Percentiles rank a stretch among this genome's conserved stretches.
Evolutionary conservation across 2,888 invertebrate species (phyloP).

Genomic region (Dryobota labecula): DNA sequence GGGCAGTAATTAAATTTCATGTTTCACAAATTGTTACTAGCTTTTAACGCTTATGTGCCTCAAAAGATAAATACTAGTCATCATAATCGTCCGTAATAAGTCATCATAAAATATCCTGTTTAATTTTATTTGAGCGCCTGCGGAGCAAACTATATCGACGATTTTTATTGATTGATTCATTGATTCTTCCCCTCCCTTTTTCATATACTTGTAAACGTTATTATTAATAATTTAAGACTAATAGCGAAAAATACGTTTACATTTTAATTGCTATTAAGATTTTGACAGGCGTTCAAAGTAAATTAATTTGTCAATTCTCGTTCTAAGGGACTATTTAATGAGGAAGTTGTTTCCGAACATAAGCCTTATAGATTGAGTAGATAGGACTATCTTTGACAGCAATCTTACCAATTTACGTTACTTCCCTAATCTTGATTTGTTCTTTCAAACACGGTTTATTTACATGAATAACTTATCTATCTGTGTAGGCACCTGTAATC

Average conservation of each 20-base stretch:
- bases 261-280: constrained; percentile 39
- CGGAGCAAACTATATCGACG: too few relatives aligned
- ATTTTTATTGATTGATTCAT: too few relatives aligned
- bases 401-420: constrained; percentile 26
- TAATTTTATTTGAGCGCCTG: constrained; percentile 25
- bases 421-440: background rate
- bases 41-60: constrained; percentile 1
- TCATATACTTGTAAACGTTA: too few relatives aligned
- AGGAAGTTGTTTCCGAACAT: constrained; percentile 18
- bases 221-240: too few relatives aligned
- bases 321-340: background rate
- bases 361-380: constrained; percentile 39
- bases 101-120: constrained; percentile 5
- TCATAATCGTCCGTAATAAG: too few relatives aligned
- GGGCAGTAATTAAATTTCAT: constrained; percentile 25
- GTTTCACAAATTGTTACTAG: constrained; percentile 8
- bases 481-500: background rate
- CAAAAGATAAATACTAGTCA: constrained; percentile 8
- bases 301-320: constrained; percentile 36
- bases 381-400: constrained; percentile 19
- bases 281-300: constrained; percentile 35
- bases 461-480: background rate
- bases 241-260: constrained; percentile 11
- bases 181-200: too few relatives aligned
- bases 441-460: background rate